These are phyloP conservation scores for Parascotia fuliginaria DNA, from an alignment of 2,888 invertebrate genomes.

Conservation along the genomic window DNA sequence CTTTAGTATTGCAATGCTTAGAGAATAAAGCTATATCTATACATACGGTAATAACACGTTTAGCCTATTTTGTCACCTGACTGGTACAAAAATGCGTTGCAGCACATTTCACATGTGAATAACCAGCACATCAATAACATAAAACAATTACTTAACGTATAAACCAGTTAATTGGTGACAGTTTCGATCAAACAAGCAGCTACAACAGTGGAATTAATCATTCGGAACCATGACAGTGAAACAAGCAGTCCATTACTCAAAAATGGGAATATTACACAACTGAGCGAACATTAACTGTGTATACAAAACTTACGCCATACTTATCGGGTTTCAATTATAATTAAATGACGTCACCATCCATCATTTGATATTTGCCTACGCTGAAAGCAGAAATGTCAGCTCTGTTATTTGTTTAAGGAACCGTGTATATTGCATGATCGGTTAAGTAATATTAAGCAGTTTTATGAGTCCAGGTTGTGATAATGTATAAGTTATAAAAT, in stretches of 20 bases:
- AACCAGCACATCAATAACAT: no score
- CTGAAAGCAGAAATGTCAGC: neutral
- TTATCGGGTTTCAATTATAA: constrained; percentile 46
- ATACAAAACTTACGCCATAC: constrained; percentile 34
- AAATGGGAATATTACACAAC: constrained; percentile 37
- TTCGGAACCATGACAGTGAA: constrained; percentile 28
- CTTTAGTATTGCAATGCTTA: no score
- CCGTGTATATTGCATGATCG: no score
- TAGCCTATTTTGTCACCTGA: no score
- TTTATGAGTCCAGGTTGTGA: no score
- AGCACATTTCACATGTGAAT: no score
- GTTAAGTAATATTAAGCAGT: no score
- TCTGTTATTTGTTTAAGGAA: neutral
- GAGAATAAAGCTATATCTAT: no score
- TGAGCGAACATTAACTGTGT: constrained; percentile 39
- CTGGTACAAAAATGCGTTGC: no score
- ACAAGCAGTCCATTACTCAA: constrained; percentile 27
- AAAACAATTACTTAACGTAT: neutral
- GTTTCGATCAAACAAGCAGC: constrained; percentile 17
- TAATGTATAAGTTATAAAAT: no score
- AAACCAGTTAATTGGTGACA: neutral
- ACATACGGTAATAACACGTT: no score
- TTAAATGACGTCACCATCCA: constrained; percentile 41
- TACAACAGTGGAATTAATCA: constrained; percentile 28
- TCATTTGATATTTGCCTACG: no score